phyloP scores from a whole-genome alignment of 2,888 invertebrate genomes.

The Macrostomum cliftonense region DNA sequence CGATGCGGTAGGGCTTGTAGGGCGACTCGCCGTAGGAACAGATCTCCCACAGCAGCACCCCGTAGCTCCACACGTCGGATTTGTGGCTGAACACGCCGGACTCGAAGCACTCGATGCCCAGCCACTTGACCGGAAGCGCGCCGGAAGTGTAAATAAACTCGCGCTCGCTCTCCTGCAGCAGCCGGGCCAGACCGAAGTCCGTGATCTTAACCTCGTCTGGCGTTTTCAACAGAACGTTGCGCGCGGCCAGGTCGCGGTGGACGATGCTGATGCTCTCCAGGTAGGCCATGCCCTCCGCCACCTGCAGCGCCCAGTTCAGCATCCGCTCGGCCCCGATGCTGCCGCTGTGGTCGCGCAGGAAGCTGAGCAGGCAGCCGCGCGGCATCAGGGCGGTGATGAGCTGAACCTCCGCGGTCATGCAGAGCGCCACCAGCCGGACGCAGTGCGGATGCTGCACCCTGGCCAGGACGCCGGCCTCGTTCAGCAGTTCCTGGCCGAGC shows the following conservation, averaged over 20 bases:
- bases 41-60: background rate
- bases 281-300: background rate
- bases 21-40: background rate
- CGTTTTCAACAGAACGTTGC: conserved; percentile 67
- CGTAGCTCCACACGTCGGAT: conserved; percentile 9
- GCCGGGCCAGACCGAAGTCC: conserved; percentile 9
- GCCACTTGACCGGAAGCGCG: conserved; percentile 8
- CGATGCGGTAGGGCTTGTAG: background rate
- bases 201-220: conserved; percentile 9
- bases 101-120: conserved; percentile 5
- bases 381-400: background rate
- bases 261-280: background rate
- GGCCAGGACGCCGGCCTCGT: background rate
- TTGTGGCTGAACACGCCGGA: conserved; percentile 2
- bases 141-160: conserved; percentile 6
- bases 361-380: background rate
- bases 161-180: conserved; percentile 4
- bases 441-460: background rate
- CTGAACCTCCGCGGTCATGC: background rate
- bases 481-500: background rate
- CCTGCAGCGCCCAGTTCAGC: background rate
- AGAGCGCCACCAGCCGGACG: background rate
- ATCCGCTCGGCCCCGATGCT: background rate
- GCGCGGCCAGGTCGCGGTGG: conserved; percentile 68
- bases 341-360: background rate